Conservation (phyloP, 2,888 invertebrate species). For the Pandemis heparana region DNA sequence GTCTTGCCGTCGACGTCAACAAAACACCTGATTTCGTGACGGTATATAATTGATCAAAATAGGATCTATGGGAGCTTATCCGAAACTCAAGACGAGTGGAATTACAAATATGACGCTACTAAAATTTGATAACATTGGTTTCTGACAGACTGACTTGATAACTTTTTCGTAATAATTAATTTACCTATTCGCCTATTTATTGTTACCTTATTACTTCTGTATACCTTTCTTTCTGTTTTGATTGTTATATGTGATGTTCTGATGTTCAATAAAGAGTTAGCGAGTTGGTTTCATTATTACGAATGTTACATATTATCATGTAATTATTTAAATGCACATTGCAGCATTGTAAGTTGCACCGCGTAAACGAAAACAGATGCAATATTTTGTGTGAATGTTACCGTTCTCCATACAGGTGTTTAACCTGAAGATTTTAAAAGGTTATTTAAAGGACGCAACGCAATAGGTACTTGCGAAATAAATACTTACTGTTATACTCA, state of each 20-base stretch:
- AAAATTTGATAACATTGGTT: background rate
- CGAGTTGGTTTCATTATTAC: slow-evolving; percentile 4
- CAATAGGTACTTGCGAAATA: slow-evolving; percentile 26
- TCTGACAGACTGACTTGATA: no score
- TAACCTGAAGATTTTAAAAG: slow-evolving; percentile 37
- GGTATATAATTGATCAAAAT: no score
- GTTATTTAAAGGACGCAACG: slow-evolving; percentile 34
- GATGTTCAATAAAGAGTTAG: no score
- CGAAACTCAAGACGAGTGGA: background rate
- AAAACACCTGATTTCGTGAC: no score
- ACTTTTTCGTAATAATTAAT: no score
- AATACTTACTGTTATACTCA: slow-evolving; percentile 1
- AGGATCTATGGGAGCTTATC: background rate
- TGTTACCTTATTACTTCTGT: no score
- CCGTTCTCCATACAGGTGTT: slow-evolving; percentile 31
- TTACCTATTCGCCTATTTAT: no score
- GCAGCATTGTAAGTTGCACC: slow-evolving; percentile 24
- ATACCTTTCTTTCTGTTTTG: no score
- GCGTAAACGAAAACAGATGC: slow-evolving; percentile 23
- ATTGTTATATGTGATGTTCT: no score
- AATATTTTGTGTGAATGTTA: slow-evolving; percentile 8
- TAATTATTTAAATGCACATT: slow-evolving; percentile 8
- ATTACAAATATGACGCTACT: background rate
- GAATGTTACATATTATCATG: slow-evolving; percentile 21
- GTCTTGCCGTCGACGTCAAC: no score